A percentile compares a stretch with the other conserved stretches of the same genome.
Evolutionary conservation across 1,140 invertebrate species (phyloP).

Genomic region (Littorina saxatilis): DNA sequence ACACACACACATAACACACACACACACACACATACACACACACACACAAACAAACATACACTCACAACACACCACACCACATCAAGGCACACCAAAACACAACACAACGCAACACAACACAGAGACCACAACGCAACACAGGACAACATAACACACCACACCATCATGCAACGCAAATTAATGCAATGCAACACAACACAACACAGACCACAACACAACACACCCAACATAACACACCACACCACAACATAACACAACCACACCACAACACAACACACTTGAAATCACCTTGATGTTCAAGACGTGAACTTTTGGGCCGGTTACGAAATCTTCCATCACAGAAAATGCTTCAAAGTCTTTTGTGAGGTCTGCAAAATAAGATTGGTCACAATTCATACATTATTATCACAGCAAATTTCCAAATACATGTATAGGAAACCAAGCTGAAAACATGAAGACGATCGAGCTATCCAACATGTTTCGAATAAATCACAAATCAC

Average conservation of each 20-base stretch:
- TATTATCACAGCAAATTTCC: too few relatives aligned
- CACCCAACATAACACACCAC: neutral
- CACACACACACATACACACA: constrained; percentile 15
- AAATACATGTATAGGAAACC: too few relatives aligned
- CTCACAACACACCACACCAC: too few relatives aligned
- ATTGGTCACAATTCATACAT: too few relatives aligned
- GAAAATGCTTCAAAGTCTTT: constrained; percentile 23
- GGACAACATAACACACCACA: neutral
- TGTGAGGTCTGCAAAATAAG: neutral
- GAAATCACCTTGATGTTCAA: constrained; percentile 10
- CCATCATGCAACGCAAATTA: neutral
- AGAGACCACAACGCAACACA: neutral
- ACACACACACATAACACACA: neutral
- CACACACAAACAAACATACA: too few relatives aligned
- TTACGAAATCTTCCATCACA: neutral
- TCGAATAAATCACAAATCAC: too few relatives aligned
- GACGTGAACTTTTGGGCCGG: neutral
- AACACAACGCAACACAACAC: neutral
- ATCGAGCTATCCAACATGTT: too few relatives aligned
- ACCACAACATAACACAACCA: too few relatives aligned
- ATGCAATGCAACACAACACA: neutral
- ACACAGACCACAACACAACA: neutral
- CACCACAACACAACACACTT: neutral
- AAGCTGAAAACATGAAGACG: too few relatives aligned
- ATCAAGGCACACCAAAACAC: neutral